Conservation (phyloP, 2,888 invertebrate species). For the Eupithecia inturbata region DNA sequence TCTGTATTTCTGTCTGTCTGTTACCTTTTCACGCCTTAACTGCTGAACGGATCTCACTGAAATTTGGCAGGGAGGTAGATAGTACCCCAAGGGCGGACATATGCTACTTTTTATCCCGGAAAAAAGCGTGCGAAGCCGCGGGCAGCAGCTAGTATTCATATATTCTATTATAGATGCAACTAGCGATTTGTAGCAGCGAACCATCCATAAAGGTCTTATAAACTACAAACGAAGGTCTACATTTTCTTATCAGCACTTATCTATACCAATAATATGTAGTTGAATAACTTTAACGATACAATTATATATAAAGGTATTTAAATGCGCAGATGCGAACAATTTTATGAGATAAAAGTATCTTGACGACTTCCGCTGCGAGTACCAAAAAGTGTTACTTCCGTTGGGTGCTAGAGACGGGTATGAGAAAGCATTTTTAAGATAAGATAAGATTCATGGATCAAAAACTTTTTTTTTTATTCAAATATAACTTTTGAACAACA, state of each 20-base stretch:
- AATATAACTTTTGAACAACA: no score
- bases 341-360: conserved; percentile 8
- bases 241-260: background rate
- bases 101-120: no score
- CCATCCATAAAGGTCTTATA: background rate
- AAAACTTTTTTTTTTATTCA: no score
- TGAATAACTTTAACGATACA: background rate
- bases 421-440: conserved; percentile 9
- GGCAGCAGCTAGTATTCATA: no score
- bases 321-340: background rate
- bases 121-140: no score
- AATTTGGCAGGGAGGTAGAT: no score
- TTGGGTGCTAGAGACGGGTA: background rate
- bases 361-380: background rate
- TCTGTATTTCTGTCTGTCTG: no score
- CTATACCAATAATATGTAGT: background rate
- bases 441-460: conserved; percentile 8
- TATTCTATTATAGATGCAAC: background rate
- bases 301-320: background rate
- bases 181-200: background rate
- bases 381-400: conserved; percentile 8
- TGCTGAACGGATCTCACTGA: no score
- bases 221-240: background rate
- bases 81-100: no score
- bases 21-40: no score